Base-by-base conservation (phyloP, 2,888 invertebrate species). In the Prosopocoilus inquinatus region DNA sequence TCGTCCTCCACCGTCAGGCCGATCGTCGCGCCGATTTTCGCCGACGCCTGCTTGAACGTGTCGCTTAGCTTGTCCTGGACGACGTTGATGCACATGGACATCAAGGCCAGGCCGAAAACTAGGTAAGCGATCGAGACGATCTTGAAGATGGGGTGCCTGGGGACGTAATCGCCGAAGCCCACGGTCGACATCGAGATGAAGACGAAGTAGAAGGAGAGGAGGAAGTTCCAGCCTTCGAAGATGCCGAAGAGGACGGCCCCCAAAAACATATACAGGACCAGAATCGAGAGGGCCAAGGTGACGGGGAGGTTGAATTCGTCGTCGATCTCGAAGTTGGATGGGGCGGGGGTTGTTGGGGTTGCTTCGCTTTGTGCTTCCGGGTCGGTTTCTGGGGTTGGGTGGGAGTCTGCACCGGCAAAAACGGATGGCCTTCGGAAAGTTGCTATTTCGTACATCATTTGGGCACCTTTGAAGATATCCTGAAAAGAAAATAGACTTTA, bases 151-250 rank as follows among this genome's bases (percentile, higher is more conserved):
- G 95, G 94, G 77, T 94, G 90, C 53, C 73, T 59, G 1, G 96
- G 96, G 0, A 95, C 91, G 59, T 89, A 83, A 78, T 96, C 96
- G 2, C 96, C 96, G 66, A 96, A 91, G n/a, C 97, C 97, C 55
- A 98, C 96, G 0, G 97, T 98, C 1, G 94, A 93, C 87, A 96
- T 91, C 0, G 96, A 95, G 66, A 97, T 92, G 74, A 97, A 97
- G 3, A 97, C 93, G 74, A 97, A 98, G 76, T 98, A 98, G 74
- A 98, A 94, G 0, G 96, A 88, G 57, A 94, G 91, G 68, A 96
- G 90, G 75, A 94, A 91, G n/a, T 83, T 82, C 97, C 97, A 98
- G 0, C 82, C 79, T 75, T 91, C 92, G 83, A 88, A 87, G 11
- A 85, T 71, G 34, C 84, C 85, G 69, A 91, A 96, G 1, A 90